Evolutionary conservation across 2,797 vertebrate genomes (phyloP).

Genomic region (Enteromius radiatus): DNA sequence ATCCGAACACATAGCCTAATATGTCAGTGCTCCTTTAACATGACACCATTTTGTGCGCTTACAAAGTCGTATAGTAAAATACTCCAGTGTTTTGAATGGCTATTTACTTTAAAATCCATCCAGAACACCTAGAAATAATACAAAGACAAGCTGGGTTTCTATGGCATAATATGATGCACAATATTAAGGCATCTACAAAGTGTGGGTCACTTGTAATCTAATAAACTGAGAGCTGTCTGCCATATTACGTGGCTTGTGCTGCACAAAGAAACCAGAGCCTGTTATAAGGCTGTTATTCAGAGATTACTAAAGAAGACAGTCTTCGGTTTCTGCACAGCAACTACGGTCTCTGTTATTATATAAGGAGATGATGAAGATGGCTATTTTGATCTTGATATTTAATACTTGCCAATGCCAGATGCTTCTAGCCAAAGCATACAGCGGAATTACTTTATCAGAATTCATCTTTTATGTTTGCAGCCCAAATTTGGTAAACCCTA

Average conservation of each 20-base stretch:
- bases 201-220: constrained; percentile 29
- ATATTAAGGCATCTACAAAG: background rate
- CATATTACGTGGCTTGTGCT: constrained; percentile 20
- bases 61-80: background rate
- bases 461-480: background rate
- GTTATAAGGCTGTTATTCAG: background rate
- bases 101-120: background rate
- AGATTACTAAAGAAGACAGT: constrained; percentile 57
- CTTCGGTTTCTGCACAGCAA: background rate
- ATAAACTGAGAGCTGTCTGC: constrained; percentile 20
- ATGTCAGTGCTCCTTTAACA: background rate
- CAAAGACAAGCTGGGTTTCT: background rate
- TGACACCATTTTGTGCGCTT: background rate
- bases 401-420: background rate
- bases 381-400: constrained; percentile 34
- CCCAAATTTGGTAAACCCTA: background rate
- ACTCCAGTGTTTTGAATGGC: too few relatives aligned
- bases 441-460: background rate
- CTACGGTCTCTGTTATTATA: background rate
- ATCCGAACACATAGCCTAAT: background rate
- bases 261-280: constrained; percentile 28
- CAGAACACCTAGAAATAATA: background rate
- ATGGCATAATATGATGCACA: background rate
- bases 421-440: background rate
- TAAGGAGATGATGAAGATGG: background rate